phyloP scores from a whole-genome alignment of 2,797 vertebrate species.

The Chelmon rostratus region DNA sequence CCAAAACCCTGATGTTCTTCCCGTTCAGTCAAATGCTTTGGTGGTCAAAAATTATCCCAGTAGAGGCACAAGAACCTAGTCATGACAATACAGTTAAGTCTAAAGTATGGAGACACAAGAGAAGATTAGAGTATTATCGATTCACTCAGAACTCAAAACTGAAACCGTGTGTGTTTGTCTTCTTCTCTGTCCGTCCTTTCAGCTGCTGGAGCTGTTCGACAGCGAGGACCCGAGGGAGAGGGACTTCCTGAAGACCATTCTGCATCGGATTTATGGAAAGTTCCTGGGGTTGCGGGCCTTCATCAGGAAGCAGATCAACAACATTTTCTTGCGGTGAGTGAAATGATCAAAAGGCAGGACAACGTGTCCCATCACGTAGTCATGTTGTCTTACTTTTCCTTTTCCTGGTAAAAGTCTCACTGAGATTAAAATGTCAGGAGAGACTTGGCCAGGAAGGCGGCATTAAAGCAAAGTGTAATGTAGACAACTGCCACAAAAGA shows the following conservation, averaged over 20 bases:
- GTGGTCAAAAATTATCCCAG: neutral
- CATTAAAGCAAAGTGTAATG: neutral
- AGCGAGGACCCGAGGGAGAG: constrained; percentile 98
- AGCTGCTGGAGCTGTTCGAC: constrained; percentile 98
- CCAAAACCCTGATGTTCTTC: neutral
- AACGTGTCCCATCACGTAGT: neutral
- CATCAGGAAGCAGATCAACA: constrained; percentile 99
- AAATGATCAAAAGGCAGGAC: neutral
- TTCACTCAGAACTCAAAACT: neutral
- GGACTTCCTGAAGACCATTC: constrained; percentile 97
- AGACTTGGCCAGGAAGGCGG: neutral
- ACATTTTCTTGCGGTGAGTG: constrained; percentile 96
- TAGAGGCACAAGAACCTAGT: neutral
- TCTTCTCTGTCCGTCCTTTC: constrained; percentile 25
- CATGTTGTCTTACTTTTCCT: neutral
- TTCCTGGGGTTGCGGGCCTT: constrained; percentile 97
- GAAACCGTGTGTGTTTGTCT: neutral
- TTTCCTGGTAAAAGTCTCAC: neutral
- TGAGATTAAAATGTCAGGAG: neutral
- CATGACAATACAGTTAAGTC: neutral
- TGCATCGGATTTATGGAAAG: constrained; percentile 98
- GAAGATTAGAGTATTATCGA: neutral
- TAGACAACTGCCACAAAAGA: neutral
- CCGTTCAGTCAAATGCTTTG: neutral
- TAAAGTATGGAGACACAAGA: neutral